Evolutionary conservation across 2,797 vertebrate species (phyloP), one percentile per base, ranked within the genome.

Genomic region (Falco cherrug): DNA sequence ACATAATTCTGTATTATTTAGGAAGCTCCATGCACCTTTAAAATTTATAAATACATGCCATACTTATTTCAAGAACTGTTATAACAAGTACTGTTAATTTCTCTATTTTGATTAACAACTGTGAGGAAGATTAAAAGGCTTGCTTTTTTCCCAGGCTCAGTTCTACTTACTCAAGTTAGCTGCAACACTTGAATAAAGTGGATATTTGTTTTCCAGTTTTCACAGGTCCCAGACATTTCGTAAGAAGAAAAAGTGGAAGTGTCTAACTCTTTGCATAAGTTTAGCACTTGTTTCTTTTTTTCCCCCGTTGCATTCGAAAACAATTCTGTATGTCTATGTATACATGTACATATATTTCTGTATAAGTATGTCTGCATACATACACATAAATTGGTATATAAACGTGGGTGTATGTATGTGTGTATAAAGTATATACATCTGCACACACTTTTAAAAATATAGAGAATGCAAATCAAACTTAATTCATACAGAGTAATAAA

Each of bases 31-130:
- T 12, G 25, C 22, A 89, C 19, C 61, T 96, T 89, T 75, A 85
- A 53, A 68, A 80, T 65, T 86, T 35, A 80, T 71, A 85, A 92
- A 83, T 65, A 77, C 16, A 83, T 60, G 71, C 45, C 59, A 67
- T 31, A 84, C 12, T 94, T 86, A 64, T 56, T 85, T 93, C 64
- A 91, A 95, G 94, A 83, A 85, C 79, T 91, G 37, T 95, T 96
- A 43, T 7, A 83, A 83, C 41, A 95, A 96, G 90, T 78, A 89
- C 71, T 71, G 37, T 89, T 95, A 71, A 92, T 95, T 85, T 83
- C 64, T 89, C 48, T 91, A 71, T 94, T 96, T 96, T 94, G 92
- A 94, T 96, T 89, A 95, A 89, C 24, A 75, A 54, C 41, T 81
- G 15, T 28, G 57, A 90, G 84, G 39, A 87, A 87, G 69, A 96